Percentiles rank a stretch among this genome's conserved stretches.
Conservation (phyloP, 2,888 invertebrate species). For the Acrobasis consociella region DNA sequence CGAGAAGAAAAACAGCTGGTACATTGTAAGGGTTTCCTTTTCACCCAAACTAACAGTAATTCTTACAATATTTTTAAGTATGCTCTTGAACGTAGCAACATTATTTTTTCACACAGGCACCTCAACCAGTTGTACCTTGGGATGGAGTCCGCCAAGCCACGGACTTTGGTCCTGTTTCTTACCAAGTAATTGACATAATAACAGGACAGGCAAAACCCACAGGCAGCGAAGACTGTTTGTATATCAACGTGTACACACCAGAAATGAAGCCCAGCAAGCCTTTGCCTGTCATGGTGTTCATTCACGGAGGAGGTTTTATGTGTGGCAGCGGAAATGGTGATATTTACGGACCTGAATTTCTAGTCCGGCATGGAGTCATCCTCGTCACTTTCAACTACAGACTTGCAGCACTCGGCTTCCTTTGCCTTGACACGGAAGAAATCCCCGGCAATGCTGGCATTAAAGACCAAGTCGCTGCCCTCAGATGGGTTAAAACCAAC, state of each 20-base stretch:
- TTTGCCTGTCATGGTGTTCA: constrained; percentile 65
- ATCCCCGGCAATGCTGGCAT: constrained; percentile 73
- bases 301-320: constrained; percentile 62
- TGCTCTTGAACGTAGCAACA: background rate
- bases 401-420: constrained; percentile 63
- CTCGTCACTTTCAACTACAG: constrained; percentile 71
- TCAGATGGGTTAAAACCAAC: constrained; percentile 66
- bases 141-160: constrained; percentile 58
- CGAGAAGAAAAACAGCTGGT: no score
- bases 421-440: constrained; percentile 62
- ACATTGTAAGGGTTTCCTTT: no score
- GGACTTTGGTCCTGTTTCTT: constrained; percentile 52
- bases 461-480: constrained; percentile 72
- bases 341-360: constrained; percentile 63
- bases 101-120: constrained; percentile 48
- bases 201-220: constrained; percentile 23
- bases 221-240: constrained; percentile 66
- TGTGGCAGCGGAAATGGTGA: constrained; percentile 59
- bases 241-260: constrained; percentile 68
- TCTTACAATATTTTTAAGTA: no score
- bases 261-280: constrained; percentile 41
- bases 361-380: constrained; percentile 59
- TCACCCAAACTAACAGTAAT: no score
- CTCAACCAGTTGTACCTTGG: constrained; percentile 59
- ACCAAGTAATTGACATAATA: constrained; percentile 45